Evolutionary conservation across 92 coral and sea anemone species (phyloP).

Genomic region (Actinernus sp.): DNA sequence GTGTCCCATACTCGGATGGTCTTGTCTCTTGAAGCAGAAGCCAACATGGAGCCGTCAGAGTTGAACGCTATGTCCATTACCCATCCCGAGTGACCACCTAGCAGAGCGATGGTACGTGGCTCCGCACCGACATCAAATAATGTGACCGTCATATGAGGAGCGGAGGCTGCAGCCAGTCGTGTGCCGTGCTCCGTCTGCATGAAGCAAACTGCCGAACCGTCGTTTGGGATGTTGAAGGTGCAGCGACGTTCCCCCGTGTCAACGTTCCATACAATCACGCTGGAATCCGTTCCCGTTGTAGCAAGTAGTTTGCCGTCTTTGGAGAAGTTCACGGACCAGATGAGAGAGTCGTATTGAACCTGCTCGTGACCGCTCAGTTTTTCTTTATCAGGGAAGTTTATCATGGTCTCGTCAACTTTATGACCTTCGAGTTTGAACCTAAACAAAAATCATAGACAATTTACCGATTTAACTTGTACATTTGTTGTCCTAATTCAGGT

Average conservation of each 20-base stretch:
- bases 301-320: conserved; percentile 59
- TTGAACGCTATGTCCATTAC: conserved; percentile 63
- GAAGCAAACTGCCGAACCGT: conserved; percentile 54
- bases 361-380: conserved; percentile 30
- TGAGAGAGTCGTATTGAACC: conserved; percentile 48
- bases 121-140: conserved; percentile 36
- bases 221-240: conserved; percentile 55
- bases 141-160: conserved; percentile 65
- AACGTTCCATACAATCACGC: conserved; percentile 68
- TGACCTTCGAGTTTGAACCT: conserved; percentile 46
- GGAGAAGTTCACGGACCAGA: conserved; percentile 68
- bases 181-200: conserved; percentile 43
- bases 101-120: conserved; percentile 54
- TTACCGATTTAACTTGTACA: too few relatives aligned
- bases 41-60: conserved; percentile 48
- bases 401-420: conserved; percentile 47
- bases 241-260: conserved; percentile 23
- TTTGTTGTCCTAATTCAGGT: too few relatives aligned
- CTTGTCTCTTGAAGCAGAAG: conserved; percentile 59
- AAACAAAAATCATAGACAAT: too few relatives aligned
- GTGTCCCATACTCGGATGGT: conserved; percentile 71
- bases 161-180: conserved; percentile 61
- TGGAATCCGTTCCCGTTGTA: conserved; percentile 51
- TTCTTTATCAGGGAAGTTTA: conserved; percentile 58
- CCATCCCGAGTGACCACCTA: conserved; percentile 69